Conservation (phyloP, 2,888 invertebrate species). For the Mesorhabditis spiculigera region DNA sequence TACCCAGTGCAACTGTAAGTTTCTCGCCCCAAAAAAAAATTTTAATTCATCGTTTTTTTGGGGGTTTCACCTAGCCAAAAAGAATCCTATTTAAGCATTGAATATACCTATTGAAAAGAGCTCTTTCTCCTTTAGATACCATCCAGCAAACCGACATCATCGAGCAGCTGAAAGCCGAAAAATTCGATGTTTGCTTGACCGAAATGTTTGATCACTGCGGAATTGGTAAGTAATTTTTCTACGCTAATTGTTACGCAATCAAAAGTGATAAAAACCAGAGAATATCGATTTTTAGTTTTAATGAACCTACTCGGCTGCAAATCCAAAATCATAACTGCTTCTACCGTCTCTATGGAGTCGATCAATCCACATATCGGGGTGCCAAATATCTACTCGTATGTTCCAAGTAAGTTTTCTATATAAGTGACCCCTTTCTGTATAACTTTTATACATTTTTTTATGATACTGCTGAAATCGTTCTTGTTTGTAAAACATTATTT, state of each 20-base stretch:
- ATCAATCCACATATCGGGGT: slow-evolving; percentile 1
- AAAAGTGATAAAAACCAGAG: neutral
- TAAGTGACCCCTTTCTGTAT: too few species aligned
- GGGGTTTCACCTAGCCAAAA: too few species aligned
- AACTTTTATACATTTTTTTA: too few species aligned
- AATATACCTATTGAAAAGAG: neutral
- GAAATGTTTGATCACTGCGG: slow-evolving; percentile 40
- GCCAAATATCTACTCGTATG: neutral
- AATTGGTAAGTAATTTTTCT: slow-evolving; percentile 15
- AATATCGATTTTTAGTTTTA: neutral
- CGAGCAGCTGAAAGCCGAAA: slow-evolving; percentile 26
- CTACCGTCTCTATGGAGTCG: neutral
- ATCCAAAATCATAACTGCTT: neutral
- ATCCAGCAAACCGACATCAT: slow-evolving; percentile 23
- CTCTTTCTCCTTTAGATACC: slow-evolving; percentile 19
- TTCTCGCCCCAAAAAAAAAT: neutral
- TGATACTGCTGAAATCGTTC: too few species aligned
- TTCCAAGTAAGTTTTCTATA: neutral
- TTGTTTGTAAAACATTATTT: neutral
- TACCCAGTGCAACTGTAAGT: slow-evolving; percentile 1
- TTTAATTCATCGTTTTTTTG: neutral
- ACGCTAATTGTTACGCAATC: neutral
- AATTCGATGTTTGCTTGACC: slow-evolving; percentile 39
- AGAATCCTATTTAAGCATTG: neutral
- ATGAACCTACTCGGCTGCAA: neutral